phyloP scores from a whole-genome alignment of 2,888 invertebrate genomes.

The Tupiocoris notatus region DNA sequence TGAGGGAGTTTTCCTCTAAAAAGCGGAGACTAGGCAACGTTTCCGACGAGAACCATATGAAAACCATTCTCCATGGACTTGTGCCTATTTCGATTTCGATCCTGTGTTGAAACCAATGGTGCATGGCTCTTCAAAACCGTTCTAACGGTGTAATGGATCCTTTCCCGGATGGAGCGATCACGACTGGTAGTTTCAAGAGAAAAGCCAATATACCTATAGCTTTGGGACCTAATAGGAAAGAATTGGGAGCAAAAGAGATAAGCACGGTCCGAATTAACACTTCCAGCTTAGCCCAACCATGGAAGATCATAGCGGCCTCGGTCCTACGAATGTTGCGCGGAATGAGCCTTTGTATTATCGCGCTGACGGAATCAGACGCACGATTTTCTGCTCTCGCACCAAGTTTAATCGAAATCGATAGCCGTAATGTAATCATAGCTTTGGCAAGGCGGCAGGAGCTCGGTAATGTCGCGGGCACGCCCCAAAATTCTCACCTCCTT shows the following conservation, averaged over 20 bases:
- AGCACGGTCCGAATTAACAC: slow-evolving; percentile 34
- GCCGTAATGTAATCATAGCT: slow-evolving; percentile 36
- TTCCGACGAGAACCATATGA: too few relatives aligned
- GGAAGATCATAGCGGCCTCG: neutral
- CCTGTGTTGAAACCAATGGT: too few relatives aligned
- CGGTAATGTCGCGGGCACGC: slow-evolving; percentile 32
- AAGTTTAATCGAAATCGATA: slow-evolving; percentile 37
- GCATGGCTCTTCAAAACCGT: too few relatives aligned
- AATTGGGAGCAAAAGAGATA: slow-evolving; percentile 35
- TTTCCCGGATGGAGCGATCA: slow-evolving; percentile 34
- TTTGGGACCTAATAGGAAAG: slow-evolving; percentile 14
- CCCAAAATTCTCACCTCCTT: slow-evolving; percentile 39
- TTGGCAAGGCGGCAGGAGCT: slow-evolving; percentile 10
- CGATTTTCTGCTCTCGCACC: slow-evolving; percentile 31
- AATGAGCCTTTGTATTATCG: slow-evolving; percentile 13
- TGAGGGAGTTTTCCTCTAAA: too few relatives aligned
- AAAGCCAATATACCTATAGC: neutral
- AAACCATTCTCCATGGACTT: too few relatives aligned
- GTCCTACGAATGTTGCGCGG: too few relatives aligned
- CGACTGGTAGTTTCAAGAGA: slow-evolving; percentile 19
- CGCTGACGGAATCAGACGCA: slow-evolving; percentile 19
- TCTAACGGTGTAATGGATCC: too few relatives aligned
- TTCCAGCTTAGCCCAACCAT: neutral
- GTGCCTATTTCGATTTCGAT: too few relatives aligned
- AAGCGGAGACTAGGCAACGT: too few relatives aligned